Percentiles rank a stretch among this genome's conserved stretches.
Evolutionary conservation across 1,140 invertebrate species (phyloP).

Genomic region (Anoplophora glabripennis): DNA sequence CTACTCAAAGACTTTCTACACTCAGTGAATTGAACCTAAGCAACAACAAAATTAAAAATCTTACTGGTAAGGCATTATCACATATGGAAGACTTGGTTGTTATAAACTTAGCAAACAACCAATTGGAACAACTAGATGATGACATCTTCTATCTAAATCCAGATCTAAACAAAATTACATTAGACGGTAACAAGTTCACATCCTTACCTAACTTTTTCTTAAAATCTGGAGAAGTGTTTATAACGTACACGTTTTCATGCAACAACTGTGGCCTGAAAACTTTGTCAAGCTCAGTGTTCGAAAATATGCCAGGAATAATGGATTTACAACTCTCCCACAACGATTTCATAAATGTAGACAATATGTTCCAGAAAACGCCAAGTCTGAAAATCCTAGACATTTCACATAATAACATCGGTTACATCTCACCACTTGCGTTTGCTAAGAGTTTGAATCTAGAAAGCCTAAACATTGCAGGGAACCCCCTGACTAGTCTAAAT

Average conservation of each 20-base stretch:
- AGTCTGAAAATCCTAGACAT: constrained; percentile 34
- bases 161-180: constrained; percentile 32
- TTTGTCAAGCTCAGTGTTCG: constrained; percentile 25
- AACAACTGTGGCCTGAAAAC: constrained; percentile 35
- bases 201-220: constrained; percentile 38
- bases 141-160: constrained; percentile 35
- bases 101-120: constrained; percentile 42
- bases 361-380: constrained; percentile 29
- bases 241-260: constrained; percentile 41
- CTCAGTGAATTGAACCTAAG: constrained; percentile 40
- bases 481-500: constrained; percentile 63
- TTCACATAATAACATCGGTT: constrained; percentile 34
- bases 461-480: constrained; percentile 67
- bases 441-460: constrained; percentile 58
- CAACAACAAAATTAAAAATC: constrained; percentile 37
- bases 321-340: constrained; percentile 35
- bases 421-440: constrained; percentile 59
- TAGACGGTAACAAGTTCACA: constrained; percentile 41
- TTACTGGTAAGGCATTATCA: constrained; percentile 29
- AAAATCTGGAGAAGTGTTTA: constrained; percentile 22
- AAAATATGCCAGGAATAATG: constrained; percentile 31
- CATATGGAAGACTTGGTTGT: constrained; percentile 34
- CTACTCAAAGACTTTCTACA: constrained; percentile 25
- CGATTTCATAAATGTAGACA: constrained; percentile 26
- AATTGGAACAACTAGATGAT: constrained; percentile 31